phyloP scores from a whole-genome alignment of 2,113 vertebrate genomes.

The Tragelaphus buxtoni region DNA sequence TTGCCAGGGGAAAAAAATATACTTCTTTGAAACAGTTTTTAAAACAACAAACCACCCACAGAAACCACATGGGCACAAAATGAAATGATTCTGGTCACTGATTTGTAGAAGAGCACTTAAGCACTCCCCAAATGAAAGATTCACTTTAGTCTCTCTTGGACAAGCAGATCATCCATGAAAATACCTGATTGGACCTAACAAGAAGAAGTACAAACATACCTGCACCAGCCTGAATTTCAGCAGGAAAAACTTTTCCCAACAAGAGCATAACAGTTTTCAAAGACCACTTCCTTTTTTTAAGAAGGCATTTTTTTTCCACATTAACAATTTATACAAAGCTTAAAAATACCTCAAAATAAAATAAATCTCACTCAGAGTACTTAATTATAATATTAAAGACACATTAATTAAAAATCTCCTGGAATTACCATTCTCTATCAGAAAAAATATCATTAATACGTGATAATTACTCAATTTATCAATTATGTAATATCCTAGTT shows the following conservation, averaged over 20 bases:
- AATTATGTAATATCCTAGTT: neutral
- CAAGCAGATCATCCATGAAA: neutral
- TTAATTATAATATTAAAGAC: neutral
- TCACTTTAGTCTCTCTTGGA: neutral
- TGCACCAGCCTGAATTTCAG: neutral
- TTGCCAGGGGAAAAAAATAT: slow-evolving; percentile 47
- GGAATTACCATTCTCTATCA: neutral
- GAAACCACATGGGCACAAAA: slow-evolving; percentile 61
- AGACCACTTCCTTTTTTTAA: neutral
- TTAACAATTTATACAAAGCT: neutral
- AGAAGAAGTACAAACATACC: neutral
- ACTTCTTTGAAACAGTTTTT: slow-evolving; percentile 61
- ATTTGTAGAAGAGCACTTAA: slow-evolving; percentile 13
- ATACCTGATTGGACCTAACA: neutral
- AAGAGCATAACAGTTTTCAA: neutral
- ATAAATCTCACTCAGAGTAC: neutral
- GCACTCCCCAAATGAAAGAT: neutral
- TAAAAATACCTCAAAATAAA: neutral
- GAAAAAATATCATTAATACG: neutral
- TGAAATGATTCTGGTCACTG: slow-evolving; percentile 27
- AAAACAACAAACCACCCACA: slow-evolving; percentile 64
- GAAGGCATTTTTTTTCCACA: neutral
- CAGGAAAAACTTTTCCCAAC: neutral
- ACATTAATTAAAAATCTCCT: neutral
- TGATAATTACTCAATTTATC: neutral